Conservation (phyloP, 1,140 invertebrate genomes). For the Cylas formicarius region DNA sequence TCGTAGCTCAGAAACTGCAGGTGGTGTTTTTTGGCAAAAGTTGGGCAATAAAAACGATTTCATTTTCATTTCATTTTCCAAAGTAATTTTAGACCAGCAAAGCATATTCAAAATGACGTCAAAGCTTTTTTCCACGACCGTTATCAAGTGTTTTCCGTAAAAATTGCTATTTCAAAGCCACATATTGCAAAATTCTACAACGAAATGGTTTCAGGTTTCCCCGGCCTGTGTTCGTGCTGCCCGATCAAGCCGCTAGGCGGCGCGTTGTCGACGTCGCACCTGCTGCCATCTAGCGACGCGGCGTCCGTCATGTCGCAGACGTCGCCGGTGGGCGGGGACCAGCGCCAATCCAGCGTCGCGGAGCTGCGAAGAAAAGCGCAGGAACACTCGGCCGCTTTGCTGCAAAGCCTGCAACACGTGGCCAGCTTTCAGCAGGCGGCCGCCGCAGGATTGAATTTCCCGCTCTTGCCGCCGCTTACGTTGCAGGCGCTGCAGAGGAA, state of each 20-base stretch:
- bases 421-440: conserved; percentile 47
- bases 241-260: conserved; percentile 52
- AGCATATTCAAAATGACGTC: not conserved
- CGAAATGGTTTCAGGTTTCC: conserved; percentile 48
- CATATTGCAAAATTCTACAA: no score
- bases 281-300: conserved; percentile 28
- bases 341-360: conserved; percentile 73
- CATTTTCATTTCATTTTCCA: no score
- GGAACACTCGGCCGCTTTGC: conserved; percentile 79
- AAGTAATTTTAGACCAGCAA: not conserved
- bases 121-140: not conserved
- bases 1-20: no score
- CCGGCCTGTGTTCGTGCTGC: conserved; percentile 70
- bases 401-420: conserved; percentile 61
- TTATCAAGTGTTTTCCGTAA: not conserved
- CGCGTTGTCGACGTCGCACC: conserved; percentile 11
- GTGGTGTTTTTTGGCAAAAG: no score
- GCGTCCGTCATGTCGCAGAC: conserved; percentile 22
- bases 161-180: no score
- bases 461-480: conserved; percentile 46
- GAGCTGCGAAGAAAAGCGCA: conserved; percentile 82
- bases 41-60: no score
- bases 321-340: conserved; percentile 43
- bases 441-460: conserved; percentile 46
- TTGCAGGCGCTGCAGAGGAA: conserved; percentile 40